Evolutionary conservation across 2,888 invertebrate species (phyloP).

Genomic region (Volucella bombylans): DNA sequence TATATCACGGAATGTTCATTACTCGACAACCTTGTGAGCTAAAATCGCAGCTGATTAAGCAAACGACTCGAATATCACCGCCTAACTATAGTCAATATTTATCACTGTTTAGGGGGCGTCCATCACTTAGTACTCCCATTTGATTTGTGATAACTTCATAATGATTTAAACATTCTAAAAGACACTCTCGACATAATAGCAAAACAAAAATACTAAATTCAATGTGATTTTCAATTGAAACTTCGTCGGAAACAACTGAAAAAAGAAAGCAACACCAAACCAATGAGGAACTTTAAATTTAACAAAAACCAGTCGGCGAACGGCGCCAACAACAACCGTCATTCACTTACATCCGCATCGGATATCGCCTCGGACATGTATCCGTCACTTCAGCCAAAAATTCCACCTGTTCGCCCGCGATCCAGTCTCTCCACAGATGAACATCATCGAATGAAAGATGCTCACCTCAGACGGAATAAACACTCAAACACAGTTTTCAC

Average conservation of each 20-base stretch:
- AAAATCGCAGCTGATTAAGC: no score
- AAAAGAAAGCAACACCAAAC: neutral
- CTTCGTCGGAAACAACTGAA: neutral
- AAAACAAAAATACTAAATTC: conserved; percentile 3
- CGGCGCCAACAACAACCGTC: conserved; percentile 53
- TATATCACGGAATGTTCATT: no score
- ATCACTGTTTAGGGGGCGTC: neutral
- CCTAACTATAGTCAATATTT: neutral
- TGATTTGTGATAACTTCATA: neutral
- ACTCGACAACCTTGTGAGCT: no score
- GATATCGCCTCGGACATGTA: conserved; percentile 77
- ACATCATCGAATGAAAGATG: conserved; percentile 79
- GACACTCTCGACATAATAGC: neutral
- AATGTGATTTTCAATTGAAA: conserved; percentile 49
- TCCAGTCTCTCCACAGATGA: conserved; percentile 81
- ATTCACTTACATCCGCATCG: conserved; percentile 58
- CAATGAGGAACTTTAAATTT: conserved; percentile 64
- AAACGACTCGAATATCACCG: no score
- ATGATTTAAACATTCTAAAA: neutral
- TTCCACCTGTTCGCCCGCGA: conserved; percentile 79
- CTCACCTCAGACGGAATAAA: conserved; percentile 73
- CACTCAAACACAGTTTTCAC: conserved; percentile 79
- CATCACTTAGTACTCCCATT: neutral
- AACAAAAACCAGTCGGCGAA: conserved; percentile 63
- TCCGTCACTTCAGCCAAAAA: conserved; percentile 77